phyloP scores from a whole-genome alignment of 2,888 invertebrate species.

The Drosophila subquinaria region DNA sequence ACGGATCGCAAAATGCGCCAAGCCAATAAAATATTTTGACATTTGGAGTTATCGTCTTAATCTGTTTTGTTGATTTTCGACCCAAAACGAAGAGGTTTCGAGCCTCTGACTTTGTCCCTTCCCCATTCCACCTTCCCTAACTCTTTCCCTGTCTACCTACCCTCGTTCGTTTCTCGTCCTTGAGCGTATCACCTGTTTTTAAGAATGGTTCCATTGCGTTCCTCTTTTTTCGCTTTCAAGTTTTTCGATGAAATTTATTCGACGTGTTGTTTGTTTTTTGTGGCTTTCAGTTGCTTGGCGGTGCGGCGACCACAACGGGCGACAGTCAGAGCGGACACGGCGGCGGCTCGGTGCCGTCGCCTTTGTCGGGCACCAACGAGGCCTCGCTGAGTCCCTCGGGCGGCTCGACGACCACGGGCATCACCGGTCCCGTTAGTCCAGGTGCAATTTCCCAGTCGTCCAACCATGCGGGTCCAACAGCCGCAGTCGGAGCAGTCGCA shows the following conservation, averaged over 20 bases:
- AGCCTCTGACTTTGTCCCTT: neutral
- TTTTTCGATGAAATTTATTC: constrained; percentile 45
- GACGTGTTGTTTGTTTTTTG: constrained; percentile 29
- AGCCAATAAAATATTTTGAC: constrained; percentile 85
- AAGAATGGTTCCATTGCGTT: constrained; percentile 38
- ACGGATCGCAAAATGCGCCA: constrained; percentile 85
- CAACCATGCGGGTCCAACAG: constrained; percentile 78
- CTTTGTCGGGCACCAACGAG: constrained; percentile 91
- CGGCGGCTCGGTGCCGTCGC: constrained; percentile 88
- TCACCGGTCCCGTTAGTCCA: constrained; percentile 84
- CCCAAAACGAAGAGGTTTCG: constrained; percentile 17
- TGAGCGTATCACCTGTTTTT: constrained; percentile 70
- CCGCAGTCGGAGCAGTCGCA: constrained; percentile 16
- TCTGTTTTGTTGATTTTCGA: constrained; percentile 84
- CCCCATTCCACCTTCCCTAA: constrained; percentile 9
- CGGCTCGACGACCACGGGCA: constrained; percentile 84
- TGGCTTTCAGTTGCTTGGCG: constrained; percentile 72
- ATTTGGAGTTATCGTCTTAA: constrained; percentile 85
- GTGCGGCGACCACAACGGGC: constrained; percentile 61
- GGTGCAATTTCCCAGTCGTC: constrained; percentile 86
- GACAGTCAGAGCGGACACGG: constrained; percentile 74
- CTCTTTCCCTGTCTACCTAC: neutral
- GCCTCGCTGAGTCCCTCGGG: constrained; percentile 90
- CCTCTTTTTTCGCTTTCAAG: constrained; percentile 50
- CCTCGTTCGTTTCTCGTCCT: constrained; percentile 32